Evolutionary conservation across 2,888 invertebrate genomes (phyloP).

Genomic region (Polydrusus pterygomalis): DNA sequence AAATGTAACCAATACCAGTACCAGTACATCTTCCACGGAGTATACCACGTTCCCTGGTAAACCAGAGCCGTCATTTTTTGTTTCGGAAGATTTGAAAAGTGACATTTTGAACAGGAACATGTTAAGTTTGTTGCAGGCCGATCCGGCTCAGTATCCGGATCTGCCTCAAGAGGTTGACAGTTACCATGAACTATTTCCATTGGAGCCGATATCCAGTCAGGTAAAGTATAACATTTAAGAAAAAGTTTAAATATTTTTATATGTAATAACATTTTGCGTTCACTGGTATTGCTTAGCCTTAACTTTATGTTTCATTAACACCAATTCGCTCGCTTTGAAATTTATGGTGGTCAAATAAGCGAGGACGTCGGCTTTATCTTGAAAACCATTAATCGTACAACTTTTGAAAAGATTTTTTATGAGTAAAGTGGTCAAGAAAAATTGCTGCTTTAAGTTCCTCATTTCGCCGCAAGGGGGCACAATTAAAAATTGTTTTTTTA

Average conservation of each 20-base stretch:
- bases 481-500: no score
- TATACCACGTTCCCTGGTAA: slow-evolving; percentile 71
- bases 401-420: no score
- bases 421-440: no score
- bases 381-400: no score
- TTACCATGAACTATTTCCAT: slow-evolving; percentile 90
- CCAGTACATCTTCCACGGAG: slow-evolving; percentile 54
- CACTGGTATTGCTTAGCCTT: no score
- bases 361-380: no score
- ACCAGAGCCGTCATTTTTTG: slow-evolving; percentile 81
- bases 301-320: no score
- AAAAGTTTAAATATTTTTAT: not conserved
- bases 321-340: no score
- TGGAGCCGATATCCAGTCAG: slow-evolving; percentile 80
- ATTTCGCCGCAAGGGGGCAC: no score
- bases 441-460: no score
- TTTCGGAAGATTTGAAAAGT: slow-evolving; percentile 87
- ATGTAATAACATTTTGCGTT: no score
- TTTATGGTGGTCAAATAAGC: no score
- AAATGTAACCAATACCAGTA: slow-evolving; percentile 61
- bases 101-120: slow-evolving; percentile 86
- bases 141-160: slow-evolving; percentile 76
- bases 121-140: slow-evolving; percentile 83
- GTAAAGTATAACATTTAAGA: slow-evolving; percentile 28
- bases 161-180: slow-evolving; percentile 92